Evolutionary conservation across 2,797 vertebrate genomes (phyloP), one percentile per base, ranked within the genome.

Genomic region (Prunella strophiata): DNA sequence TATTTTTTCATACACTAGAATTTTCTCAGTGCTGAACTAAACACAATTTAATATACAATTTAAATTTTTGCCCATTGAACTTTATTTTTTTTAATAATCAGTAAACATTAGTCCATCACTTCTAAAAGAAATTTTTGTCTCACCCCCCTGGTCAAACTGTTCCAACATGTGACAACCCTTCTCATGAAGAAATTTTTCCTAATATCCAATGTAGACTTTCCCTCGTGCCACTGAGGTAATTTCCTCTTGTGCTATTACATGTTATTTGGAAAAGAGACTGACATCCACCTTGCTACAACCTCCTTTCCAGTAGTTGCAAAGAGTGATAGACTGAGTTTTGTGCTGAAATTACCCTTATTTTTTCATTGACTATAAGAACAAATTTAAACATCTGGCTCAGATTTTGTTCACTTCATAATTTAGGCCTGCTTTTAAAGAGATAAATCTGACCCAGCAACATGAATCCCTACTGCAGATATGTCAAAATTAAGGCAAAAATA

Each of bases 91-190:
- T 57, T 50, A 65, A 54, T 70, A 34, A 42, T 51, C 13, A 47
- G 1, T 52, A 54, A 43, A 22, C 1, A 21, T 11, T 61, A 17
- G 14, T 52, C 22, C n/a, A 63, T 62, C 18, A 17, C 3, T 65
- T 80, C 42, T 68, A 47, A 79, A 83, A 34, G 2, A 25, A 38
- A 0, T 15, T 57, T 72, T 71, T 67, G 21, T 52, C 9, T 78
- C 45, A 9, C 2, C 5, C 8, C 11, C 5, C 34, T 43, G 14
- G 14, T 8, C 27, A 77, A 18, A 4, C 26, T 51, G 13, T 52
- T 51, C 4, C 43, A 74, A 15, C 8, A 1, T 1, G 2, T 34
- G 27, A 13, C 4, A 65, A 38, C 2, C 1, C 2, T 52, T 50
- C 23, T 2, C 13, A 32, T 50, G 36, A 68, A 23, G 12, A 52